Evolutionary conservation across 2,797 vertebrate genomes (phyloP).

Genomic region (Microchirus variegatus): DNA sequence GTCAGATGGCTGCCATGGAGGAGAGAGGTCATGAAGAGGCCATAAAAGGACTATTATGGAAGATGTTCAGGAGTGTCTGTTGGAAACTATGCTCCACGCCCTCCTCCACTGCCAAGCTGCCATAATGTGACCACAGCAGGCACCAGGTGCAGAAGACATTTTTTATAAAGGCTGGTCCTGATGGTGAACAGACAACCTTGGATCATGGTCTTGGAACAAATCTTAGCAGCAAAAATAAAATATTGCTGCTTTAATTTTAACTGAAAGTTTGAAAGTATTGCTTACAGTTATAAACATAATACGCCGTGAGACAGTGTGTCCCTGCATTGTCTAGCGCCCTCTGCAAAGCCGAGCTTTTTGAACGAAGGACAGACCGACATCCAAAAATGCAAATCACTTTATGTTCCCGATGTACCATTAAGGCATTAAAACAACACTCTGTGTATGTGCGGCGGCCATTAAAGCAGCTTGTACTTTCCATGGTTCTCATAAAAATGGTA

Average conservation of each 20-base stretch:
- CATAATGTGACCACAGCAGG: slow-evolving; percentile 29
- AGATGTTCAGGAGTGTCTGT: slow-evolving; percentile 46
- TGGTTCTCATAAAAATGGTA: slow-evolving; percentile 78
- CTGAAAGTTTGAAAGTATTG: slow-evolving; percentile 23
- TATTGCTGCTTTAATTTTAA: slow-evolving; percentile 43
- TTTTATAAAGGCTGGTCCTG: slow-evolving; percentile 29
- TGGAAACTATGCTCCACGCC: slow-evolving; percentile 47
- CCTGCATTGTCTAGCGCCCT: slow-evolving; percentile 42
- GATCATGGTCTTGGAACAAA: slow-evolving; percentile 26
- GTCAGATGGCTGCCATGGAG: slow-evolving; percentile 33
- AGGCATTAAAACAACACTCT: slow-evolving; percentile 72
- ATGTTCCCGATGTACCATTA: slow-evolving; percentile 72
- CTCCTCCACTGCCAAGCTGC: slow-evolving; percentile 29
- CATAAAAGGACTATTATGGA: slow-evolving; percentile 48
- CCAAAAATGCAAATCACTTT: slow-evolving; percentile 53
- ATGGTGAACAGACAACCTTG: slow-evolving; percentile 38
- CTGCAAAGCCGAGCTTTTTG: slow-evolving; percentile 32
- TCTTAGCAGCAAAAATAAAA: slow-evolving; percentile 28
- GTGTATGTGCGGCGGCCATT: slow-evolving; percentile 70
- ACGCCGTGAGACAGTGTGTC: slow-evolving; percentile 33
- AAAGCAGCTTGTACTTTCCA: slow-evolving; percentile 77
- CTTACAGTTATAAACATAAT: slow-evolving; percentile 24
- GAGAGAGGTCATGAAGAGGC: slow-evolving; percentile 51
- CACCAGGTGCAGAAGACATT: slow-evolving; percentile 41
- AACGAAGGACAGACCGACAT: slow-evolving; percentile 36